Evolutionary conservation across 2,113 vertebrate species (phyloP), one percentile per base, ranked within the genome.

Genomic region (Cygnus atratus): DNA sequence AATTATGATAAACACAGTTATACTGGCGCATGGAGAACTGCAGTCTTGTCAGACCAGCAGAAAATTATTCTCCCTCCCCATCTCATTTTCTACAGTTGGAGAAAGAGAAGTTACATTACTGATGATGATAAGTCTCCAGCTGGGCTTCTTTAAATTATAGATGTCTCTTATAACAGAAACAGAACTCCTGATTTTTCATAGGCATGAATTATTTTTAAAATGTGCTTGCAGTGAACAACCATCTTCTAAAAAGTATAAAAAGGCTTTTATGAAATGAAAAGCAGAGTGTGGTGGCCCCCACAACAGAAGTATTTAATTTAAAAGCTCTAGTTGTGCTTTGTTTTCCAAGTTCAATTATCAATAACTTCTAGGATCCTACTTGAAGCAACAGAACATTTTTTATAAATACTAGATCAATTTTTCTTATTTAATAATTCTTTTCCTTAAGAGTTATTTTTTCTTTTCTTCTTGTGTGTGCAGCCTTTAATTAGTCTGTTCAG

Each of bases 401-500:
- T 6, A 22, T 11, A 2, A 75, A 82, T 15, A 75, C 8, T 55
- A 70, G 33, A 85, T 46, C 7, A 87, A 15, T n/a, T 87, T 61
- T 82, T 93, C 17, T 87, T 28, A 44, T 63, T 52, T 84, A 74
- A 29, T 48, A 82, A 80, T 41, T 87, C 10, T 59, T 88, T 83
- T 83, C 19, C 44, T 79, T 76, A 78, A 90, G 87, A 84, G 33
- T 2, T 50, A 50, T 58, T 93, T 54, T 90, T 46, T 57, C 21
- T 70, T 29, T 41, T 61, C 62, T 85, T 54, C 62, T 81, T 33
- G 18, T 66, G 76, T 46, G 44, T 85, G 70, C 70, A 92, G 81
- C 67, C 41, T 77, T 95, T 94, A 91, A 97, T 95, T 87, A 95
- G 91, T 9, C 63, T 11, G 54, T 67, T 95, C 94, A 91, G 91